A percentile compares a stretch with the other conserved stretches of the same genome.
phyloP scores from a whole-genome alignment of 1,140 invertebrate genomes.

The Arctopsyche grandis region DNA sequence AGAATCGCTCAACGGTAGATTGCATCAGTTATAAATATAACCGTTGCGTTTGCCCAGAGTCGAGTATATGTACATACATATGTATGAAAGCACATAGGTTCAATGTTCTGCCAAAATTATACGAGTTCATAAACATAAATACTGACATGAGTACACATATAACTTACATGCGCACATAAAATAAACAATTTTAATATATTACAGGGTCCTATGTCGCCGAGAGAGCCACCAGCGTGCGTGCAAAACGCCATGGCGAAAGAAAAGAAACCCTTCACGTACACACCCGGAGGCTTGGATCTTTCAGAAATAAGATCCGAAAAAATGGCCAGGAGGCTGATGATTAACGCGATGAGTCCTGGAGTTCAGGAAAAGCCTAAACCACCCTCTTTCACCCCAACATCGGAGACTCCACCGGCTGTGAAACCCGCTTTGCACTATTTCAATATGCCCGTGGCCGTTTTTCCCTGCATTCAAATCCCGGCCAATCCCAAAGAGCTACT shows the following conservation, averaged over 20 bases:
- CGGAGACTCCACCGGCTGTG: conserved; percentile 56
- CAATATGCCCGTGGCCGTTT: conserved; percentile 60
- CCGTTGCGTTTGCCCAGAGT: not conserved
- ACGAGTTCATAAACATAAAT: not conserved
- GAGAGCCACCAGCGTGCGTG: conserved; percentile 85
- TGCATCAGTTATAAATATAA: conserved; percentile 42
- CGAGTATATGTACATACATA: not conserved
- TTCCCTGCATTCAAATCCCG: conserved; percentile 63
- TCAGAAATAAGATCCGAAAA: conserved; percentile 89
- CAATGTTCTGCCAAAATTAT: conserved; percentile 33
- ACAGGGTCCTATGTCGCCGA: conserved; percentile 55
- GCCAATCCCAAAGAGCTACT: conserved; percentile 64
- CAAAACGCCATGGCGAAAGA: conserved; percentile 93
- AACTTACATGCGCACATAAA: not conserved
- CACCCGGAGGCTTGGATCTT: conserved; percentile 89
- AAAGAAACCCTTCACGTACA: conserved; percentile 95
- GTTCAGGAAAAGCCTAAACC: conserved; percentile 62
- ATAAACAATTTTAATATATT: conserved; percentile 31
- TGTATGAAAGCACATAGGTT: conserved; percentile 22
- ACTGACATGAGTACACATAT: not conserved
- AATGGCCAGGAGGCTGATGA: conserved; percentile 84
- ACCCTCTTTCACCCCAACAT: conserved; percentile 58
- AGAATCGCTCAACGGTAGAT: conserved; percentile 13
- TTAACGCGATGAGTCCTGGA: conserved; percentile 73
- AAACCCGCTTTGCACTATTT: conserved; percentile 45